phyloP scores from a whole-genome alignment of 2,888 invertebrate species.

The Trachelus tabidus region DNA sequence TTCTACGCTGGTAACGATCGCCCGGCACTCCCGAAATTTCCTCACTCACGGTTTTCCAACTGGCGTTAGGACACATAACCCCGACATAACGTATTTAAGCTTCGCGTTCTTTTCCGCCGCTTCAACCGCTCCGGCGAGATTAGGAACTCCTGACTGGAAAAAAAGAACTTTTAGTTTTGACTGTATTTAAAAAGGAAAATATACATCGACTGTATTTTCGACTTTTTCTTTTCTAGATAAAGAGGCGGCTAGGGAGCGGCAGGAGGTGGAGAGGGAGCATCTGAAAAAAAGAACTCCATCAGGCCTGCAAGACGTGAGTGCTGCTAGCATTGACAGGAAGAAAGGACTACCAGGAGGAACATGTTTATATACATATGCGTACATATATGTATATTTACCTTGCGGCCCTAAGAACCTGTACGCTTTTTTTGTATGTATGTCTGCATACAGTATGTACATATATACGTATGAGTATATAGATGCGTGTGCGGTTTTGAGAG shows the following conservation, averaged over 20 bases:
- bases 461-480: slow-evolving; percentile 17
- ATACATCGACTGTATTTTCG: slow-evolving; percentile 30
- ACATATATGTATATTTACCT: slow-evolving; percentile 15
- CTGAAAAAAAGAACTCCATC: slow-evolving; percentile 24
- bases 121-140: too few relatives aligned
- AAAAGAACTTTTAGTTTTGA: too few relatives aligned
- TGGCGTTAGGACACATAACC: too few relatives aligned
- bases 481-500: slow-evolving; percentile 8
- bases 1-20: neutral
- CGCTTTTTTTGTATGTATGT: too few relatives aligned
- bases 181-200: slow-evolving; percentile 21
- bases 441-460: slow-evolving; percentile 11
- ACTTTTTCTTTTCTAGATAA: slow-evolving; percentile 49
- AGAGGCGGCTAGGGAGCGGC: slow-evolving; percentile 48
- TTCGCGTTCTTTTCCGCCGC: too few relatives aligned
- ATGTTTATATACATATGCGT: slow-evolving; percentile 3
- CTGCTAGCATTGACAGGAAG: slow-evolving; percentile 16
- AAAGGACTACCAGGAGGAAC: slow-evolving; percentile 9
- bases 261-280: slow-evolving; percentile 43
- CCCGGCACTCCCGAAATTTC: too few relatives aligned
- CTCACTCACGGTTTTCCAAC: too few relatives aligned
- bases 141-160: too few relatives aligned
- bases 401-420: too few relatives aligned
- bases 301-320: slow-evolving; percentile 13
- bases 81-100: too few relatives aligned